Evolutionary conservation across 2,888 invertebrate species (phyloP).

Genomic region (Amiota communis): DNA sequence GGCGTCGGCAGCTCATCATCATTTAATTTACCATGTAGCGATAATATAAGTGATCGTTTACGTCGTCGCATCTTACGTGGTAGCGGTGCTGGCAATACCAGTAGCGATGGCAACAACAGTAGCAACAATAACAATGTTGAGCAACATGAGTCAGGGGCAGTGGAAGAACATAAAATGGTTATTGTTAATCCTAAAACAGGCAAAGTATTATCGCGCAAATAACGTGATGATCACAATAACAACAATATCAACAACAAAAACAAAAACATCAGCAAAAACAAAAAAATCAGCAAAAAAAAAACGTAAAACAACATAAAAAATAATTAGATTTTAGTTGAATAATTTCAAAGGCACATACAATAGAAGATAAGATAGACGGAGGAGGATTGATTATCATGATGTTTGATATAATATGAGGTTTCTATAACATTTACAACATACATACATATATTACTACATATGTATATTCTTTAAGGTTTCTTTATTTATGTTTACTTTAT

Average conservation of each 20-base stretch:
- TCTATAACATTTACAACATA: too few relatives aligned
- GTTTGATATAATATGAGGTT: too few relatives aligned
- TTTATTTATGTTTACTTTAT: too few relatives aligned
- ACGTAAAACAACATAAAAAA: constrained; percentile 32
- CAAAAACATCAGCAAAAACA: background rate
- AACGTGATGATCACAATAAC: constrained; percentile 40
- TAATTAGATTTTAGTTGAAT: too few relatives aligned
- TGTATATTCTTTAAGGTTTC: too few relatives aligned
- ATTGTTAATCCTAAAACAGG: constrained; percentile 73
- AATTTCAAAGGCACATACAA: too few relatives aligned
- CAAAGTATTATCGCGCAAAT: constrained; percentile 72
- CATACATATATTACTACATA: too few relatives aligned
- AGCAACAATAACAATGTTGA: constrained; percentile 37
- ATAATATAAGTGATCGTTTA: constrained; percentile 69
- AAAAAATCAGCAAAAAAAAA: constrained; percentile 35
- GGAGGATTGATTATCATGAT: too few relatives aligned
- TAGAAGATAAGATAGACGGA: too few relatives aligned
- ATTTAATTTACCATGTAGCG: constrained; percentile 40
- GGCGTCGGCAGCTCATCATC: background rate
- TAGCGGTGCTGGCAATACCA: constrained; percentile 39
- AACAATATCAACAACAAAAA: constrained; percentile 20
- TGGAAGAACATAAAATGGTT: constrained; percentile 66
- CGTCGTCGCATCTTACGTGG: constrained; percentile 68
- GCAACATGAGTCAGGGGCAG: background rate
- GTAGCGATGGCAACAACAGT: constrained; percentile 30